Conservation (phyloP, 2,888 invertebrate genomes). For the Notodonta dromedarius region DNA sequence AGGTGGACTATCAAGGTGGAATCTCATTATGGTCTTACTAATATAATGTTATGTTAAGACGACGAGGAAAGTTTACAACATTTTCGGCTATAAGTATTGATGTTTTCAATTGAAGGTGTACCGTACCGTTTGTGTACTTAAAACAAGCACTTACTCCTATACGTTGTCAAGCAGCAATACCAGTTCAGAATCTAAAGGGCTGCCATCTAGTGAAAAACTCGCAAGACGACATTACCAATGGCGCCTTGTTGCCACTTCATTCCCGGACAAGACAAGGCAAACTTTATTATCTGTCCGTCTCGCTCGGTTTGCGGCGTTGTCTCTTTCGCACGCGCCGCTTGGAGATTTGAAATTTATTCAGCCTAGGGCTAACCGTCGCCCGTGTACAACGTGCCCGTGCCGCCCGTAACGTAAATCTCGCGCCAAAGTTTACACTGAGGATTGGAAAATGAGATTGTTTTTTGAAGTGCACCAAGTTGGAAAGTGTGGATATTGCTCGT, state of each 20-base stretch:
- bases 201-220: constrained; percentile 64
- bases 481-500: constrained; percentile 44
- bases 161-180: constrained; percentile 9
- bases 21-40: not conserved
- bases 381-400: constrained; percentile 57
- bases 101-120: constrained; percentile 1
- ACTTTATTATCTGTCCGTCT: constrained; percentile 47
- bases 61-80: not conserved
- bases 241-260: constrained; percentile 54
- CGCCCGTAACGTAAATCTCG: constrained; percentile 52
- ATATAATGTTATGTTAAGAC: not conserved
- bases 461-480: constrained; percentile 48
- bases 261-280: constrained; percentile 54
- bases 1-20: too few relatives aligned
- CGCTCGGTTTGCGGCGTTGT: constrained; percentile 35
- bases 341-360: constrained; percentile 60
- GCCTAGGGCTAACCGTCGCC: constrained; percentile 74
- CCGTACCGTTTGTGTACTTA: not conserved
- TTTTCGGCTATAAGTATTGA: not conserved
- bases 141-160: constrained; percentile 9
- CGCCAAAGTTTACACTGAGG: constrained; percentile 68
- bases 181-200: constrained; percentile 17
- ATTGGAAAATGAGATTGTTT: constrained; percentile 62
- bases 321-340: constrained; percentile 59
- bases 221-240: constrained; percentile 43